Evolutionary conservation across 1,140 invertebrate genomes (phyloP), one percentile per base, ranked within the genome.

Genomic region (Grapholita molesta): DNA sequence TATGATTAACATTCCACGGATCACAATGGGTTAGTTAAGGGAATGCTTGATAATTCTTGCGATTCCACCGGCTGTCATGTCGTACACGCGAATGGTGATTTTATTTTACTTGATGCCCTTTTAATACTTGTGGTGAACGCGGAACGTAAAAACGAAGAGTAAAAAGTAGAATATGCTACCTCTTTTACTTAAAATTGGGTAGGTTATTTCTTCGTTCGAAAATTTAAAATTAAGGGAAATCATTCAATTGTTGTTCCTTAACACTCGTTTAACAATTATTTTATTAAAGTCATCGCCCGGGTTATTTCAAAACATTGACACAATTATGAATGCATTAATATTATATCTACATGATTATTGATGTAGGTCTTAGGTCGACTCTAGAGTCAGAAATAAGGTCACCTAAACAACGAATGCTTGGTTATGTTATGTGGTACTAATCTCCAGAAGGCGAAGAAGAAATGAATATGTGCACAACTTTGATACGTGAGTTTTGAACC

Each of bases 381-480:
- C 42, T 48, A 25, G 4, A 61, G 12, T 52, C 5, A 61, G 24
- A 28, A 61, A 61, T 61, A 25, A 61, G 25, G n/a, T 28, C 12
- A 61, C 30, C 55, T 8, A 28, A 61, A 15, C 28, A 32, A 61
- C 12, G 6, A 61, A 30, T 61, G 28, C 25, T 12, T 61, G 79
- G 81, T 75, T 73, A 69, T 55, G 30, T 61, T 75, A 70, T 75
- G 75, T 70, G 78, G 76, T 76, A 75, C 75, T 75, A 64, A 30
- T 68, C 68, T 35, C 4, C 65, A 81, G 81, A 79, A 83, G 81
- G 79, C 78, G 74, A 69, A 66, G 61, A 69, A 64, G 70, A n/a
- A 72, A 68, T 72, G 66, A 70, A 68, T 28, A 70, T 67, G 28
- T 28, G 24, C 55, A 28, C 24, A 25, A 28, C 24, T 28, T 15